phyloP scores from a whole-genome alignment of 2,113 vertebrate species.

The Mastomys coucha region DNA sequence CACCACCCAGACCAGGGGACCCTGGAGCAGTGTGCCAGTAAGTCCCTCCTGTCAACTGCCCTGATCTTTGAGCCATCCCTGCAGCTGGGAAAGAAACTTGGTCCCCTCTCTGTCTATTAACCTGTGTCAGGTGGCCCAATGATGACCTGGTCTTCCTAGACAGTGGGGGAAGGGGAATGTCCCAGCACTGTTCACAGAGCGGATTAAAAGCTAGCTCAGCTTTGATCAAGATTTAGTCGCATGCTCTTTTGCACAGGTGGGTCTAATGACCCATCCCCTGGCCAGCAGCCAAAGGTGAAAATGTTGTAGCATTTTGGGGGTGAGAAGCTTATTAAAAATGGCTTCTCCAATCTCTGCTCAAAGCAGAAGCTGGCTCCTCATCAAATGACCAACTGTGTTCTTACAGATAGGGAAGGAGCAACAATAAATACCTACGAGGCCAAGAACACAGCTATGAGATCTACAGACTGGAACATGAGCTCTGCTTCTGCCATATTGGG shows the following conservation, averaged over 20 bases:
- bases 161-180: background rate
- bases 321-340: background rate
- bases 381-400: background rate
- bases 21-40: constrained; percentile 83
- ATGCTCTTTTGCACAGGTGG: background rate
- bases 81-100: background rate
- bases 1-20: background rate
- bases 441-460: background rate
- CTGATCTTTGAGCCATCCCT: background rate
- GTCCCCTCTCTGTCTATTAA: background rate
- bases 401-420: background rate
- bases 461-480: background rate
- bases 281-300: background rate
- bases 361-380: background rate
- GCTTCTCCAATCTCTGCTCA: background rate
- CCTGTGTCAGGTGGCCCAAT: background rate
- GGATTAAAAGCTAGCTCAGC: background rate
- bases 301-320: background rate
- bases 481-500: background rate
- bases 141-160: background rate
- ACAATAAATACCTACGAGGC: fast-evolving
- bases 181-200: background rate
- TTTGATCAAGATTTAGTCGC: background rate
- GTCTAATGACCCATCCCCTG: background rate
- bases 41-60: constrained; percentile 66